Evolutionary conservation across 2,888 invertebrate genomes (phyloP).

Genomic region (Falcaria lacertinaria): DNA sequence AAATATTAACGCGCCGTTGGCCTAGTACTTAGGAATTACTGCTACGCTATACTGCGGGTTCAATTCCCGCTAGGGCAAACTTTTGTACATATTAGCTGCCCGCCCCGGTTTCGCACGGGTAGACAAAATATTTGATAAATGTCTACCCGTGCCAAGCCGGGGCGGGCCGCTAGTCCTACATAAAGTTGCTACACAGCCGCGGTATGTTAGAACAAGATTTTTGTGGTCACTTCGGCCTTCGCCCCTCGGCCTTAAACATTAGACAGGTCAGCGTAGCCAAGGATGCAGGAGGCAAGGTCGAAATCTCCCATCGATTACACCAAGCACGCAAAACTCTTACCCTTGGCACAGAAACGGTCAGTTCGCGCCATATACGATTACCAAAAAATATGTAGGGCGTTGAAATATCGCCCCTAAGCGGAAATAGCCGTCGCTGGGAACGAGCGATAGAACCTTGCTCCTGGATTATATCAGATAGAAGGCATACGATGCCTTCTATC

Average conservation of each 20-base stretch:
- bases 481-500: too few species aligned
- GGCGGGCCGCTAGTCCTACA: too few species aligned
- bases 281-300: constrained; percentile 71
- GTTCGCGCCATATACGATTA: constrained; percentile 38
- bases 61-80: too few species aligned
- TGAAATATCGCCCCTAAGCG: constrained; percentile 42
- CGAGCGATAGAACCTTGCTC: constrained; percentile 19
- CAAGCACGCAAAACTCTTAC: constrained; percentile 69
- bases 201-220: constrained; percentile 6
- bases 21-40: too few species aligned
- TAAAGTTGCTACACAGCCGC: background rate
- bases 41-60: too few species aligned
- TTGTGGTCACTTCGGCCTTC: constrained; percentile 12
- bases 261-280: constrained; percentile 62
- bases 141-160: too few species aligned
- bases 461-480: background rate
- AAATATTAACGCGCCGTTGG: too few species aligned
- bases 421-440: constrained; percentile 38
- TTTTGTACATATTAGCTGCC: too few species aligned
- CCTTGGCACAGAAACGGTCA: constrained; percentile 75
- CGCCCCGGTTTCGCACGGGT: too few species aligned
- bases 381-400: constrained; percentile 61
- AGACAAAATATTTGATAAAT: too few species aligned
- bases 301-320: constrained; percentile 73
- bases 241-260: constrained; percentile 36